These are phyloP conservation scores for Terrapene triunguis DNA, from an alignment of 2,113 vertebrate genomes.

Conservation along the genomic window DNA sequence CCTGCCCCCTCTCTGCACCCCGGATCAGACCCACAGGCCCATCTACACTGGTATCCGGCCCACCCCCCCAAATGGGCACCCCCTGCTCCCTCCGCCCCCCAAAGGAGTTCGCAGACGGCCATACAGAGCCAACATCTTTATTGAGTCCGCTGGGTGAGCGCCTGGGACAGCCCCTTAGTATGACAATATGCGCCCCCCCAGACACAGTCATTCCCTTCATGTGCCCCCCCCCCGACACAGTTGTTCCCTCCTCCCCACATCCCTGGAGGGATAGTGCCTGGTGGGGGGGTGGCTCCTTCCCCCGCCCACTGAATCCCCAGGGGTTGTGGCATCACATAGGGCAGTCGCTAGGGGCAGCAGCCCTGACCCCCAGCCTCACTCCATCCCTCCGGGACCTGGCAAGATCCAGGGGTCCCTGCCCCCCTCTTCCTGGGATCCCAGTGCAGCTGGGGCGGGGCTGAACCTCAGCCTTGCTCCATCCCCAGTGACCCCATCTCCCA, in stretches of 20 bases:
- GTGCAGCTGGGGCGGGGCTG: too few species aligned
- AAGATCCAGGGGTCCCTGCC: background rate
- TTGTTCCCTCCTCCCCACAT: background rate
- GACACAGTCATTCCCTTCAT: too few species aligned
- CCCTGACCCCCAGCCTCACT: background rate
- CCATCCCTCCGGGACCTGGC: background rate
- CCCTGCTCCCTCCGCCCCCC: background rate
- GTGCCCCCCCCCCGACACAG: background rate
- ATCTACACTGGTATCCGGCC: background rate
- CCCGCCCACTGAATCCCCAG: background rate
- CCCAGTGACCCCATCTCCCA: background rate
- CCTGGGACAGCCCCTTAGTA: background rate
- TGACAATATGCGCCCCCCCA: background rate
- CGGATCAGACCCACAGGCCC: background rate
- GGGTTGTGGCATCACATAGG: fast-evolving
- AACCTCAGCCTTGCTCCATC: background rate
- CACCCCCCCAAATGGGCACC: background rate
- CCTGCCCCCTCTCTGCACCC: background rate
- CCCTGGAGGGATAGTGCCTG: background rate
- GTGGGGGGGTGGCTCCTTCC: background rate
- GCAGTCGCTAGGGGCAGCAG: background rate
- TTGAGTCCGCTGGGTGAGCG: background rate
- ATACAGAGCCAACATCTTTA: background rate
- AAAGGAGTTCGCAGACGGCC: background rate
- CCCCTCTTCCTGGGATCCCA: background rate